phyloP scores from a whole-genome alignment of 2,113 vertebrate species.

The Prionailurus viverrinus region DNA sequence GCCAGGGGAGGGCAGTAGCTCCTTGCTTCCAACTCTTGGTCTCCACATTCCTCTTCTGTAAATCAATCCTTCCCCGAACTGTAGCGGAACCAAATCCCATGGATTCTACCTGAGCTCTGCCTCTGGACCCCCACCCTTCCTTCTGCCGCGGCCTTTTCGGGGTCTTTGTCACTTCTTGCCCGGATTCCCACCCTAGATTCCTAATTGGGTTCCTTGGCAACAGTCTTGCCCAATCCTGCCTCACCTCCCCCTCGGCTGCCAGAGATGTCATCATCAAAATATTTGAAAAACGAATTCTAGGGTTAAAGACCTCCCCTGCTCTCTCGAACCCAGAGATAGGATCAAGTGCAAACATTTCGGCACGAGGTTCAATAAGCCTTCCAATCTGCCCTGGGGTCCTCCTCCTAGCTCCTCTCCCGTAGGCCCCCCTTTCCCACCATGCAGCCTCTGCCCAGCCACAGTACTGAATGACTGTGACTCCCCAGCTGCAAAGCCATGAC shows the following conservation, averaged over 20 bases:
- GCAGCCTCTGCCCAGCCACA: neutral
- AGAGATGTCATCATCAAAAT: conserved; percentile 4
- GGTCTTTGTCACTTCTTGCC: neutral
- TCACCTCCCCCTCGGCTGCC: neutral
- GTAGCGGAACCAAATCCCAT: neutral
- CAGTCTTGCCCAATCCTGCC: neutral
- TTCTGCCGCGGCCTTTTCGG: neutral
- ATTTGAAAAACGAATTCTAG: neutral
- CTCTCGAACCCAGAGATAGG: neutral
- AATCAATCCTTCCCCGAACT: accelerated
- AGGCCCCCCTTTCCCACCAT: accelerated
- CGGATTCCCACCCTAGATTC: neutral
- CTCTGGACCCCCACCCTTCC: neutral
- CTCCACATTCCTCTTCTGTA: accelerated
- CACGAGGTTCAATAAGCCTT: neutral
- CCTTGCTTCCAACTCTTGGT: neutral
- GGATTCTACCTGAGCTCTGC: neutral
- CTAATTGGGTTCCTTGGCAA: neutral
- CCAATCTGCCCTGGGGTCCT: neutral
- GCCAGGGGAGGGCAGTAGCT: conserved; percentile 54
- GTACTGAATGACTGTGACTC: neutral
- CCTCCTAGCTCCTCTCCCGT: neutral
- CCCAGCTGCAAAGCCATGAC: neutral
- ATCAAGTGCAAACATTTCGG: neutral
- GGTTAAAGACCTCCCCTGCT: neutral